Evolutionary conservation across 1,140 invertebrate genomes (phyloP).

Genomic region (Drosophila micromelanica): DNA sequence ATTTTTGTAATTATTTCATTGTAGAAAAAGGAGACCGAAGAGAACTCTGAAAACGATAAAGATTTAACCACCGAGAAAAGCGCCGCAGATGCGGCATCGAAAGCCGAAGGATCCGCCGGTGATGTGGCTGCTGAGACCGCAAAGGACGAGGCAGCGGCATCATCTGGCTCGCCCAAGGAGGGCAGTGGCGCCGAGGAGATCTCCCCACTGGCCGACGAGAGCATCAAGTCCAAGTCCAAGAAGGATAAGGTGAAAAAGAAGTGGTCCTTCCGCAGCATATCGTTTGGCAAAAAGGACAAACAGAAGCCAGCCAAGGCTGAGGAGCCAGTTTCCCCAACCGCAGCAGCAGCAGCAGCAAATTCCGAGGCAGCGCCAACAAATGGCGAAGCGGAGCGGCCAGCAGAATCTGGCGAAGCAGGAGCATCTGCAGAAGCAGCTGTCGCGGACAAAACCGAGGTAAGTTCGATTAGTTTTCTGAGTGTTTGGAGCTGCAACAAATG

Average conservation of each 20-base stretch:
- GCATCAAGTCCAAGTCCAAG: constrained; percentile 89
- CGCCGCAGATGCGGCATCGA: constrained; percentile 50
- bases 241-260: constrained; percentile 94
- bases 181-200: constrained; percentile 86
- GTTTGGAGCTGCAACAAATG: not conserved
- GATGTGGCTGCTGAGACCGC: constrained; percentile 82
- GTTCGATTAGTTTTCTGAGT: not conserved
- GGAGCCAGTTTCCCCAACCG: constrained; percentile 83
- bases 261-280: constrained; percentile 93
- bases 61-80: constrained; percentile 88
- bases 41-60: constrained; percentile 88
- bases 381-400: constrained; percentile 62
- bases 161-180: constrained; percentile 63
- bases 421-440: constrained; percentile 14
- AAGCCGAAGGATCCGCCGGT: constrained; percentile 57
- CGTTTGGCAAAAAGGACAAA: constrained; percentile 93
- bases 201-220: constrained; percentile 86
- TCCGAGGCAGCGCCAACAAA: constrained; percentile 62
- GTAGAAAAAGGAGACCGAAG: constrained; percentile 88
- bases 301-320: constrained; percentile 89
- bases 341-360: constrained; percentile 43
- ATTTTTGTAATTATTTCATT: no score
- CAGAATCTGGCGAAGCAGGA: constrained; percentile 24
- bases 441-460: constrained; percentile 51
- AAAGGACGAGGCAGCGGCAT: constrained; percentile 65